Evolutionary conservation across 2,888 invertebrate species (phyloP).

Genomic region (Dermolepida albohirtum): DNA sequence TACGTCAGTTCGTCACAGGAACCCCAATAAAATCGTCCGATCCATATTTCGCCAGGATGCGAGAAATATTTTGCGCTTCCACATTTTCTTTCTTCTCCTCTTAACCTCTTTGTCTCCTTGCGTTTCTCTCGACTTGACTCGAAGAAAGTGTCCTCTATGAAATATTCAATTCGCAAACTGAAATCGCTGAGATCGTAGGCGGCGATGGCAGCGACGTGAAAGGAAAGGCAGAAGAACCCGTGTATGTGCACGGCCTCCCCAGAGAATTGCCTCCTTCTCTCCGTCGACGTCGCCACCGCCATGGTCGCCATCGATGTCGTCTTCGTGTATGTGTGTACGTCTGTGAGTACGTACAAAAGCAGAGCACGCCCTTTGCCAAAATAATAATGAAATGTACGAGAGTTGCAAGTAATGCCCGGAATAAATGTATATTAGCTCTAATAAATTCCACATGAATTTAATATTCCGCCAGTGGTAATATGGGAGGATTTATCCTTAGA

Average conservation of each 20-base stretch:
- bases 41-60: constrained; percentile 21
- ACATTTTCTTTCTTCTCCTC: constrained; percentile 4
- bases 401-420: constrained; percentile 45
- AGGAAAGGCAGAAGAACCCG: constrained; percentile 23
- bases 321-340: constrained; percentile 6
- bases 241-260: constrained; percentile 8
- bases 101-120: constrained; percentile 2
- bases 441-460: constrained; percentile 47
- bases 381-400: constrained; percentile 52
- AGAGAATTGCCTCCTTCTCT: constrained; percentile 31
- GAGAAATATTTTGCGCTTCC: constrained; percentile 29
- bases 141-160: constrained; percentile 25
- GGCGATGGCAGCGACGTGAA: constrained; percentile 30
- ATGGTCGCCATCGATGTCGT: constrained; percentile 24
- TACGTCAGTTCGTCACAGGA: too few species aligned
- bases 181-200: constrained; percentile 39
- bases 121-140: constrained; percentile 13
- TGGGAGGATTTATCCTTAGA: constrained; percentile 33
- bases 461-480: constrained; percentile 44
- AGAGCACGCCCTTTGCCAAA: constrained; percentile 50
- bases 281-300: constrained; percentile 8
- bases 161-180: constrained; percentile 40
- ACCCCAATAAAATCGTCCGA: not conserved
- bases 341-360: constrained; percentile 22
- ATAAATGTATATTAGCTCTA: constrained; percentile 49